Base-by-base conservation (phyloP, 2,888 invertebrate genomes). In the Unio pictorum region DNA sequence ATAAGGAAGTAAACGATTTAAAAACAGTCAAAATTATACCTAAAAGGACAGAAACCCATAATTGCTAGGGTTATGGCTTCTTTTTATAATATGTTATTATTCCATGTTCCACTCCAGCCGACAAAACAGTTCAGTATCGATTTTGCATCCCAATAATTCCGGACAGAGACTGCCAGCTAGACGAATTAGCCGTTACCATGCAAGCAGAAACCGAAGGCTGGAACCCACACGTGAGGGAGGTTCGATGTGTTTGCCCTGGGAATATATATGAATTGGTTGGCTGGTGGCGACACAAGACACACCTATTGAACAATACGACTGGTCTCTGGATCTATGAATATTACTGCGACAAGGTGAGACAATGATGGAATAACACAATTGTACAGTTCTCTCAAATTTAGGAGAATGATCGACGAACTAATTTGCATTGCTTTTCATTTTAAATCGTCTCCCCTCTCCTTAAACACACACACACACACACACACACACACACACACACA, bases 241-340 rank as follows among this genome's bases (percentile, higher is more conserved):
- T 78, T 54, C 74, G 82, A n/a, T 83, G 82, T 63, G 69, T 76
- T 64, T 83, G 82, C 64, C 76, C 75, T 56, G 68, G 72, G 64
- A 76, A 75, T 58, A 67, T 66, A 26, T 80, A 77, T 59, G 77
- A 83, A 60, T 64, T 83, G 18, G 56, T 74, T 45, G 80, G 79
- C 28, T 83, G 82, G 82, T 77, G 75, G 75, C 67, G 75, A 54
- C 73, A 77, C 61, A 71, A 69, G 1, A 64, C 70, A 15, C 71
- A 69, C 17, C 71, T 63, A 64, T 61, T 68, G n/a, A 68, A 71
- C 61, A 77, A 77, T 63, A 69, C 57, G 26, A 77, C 77, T 1
- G 71, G 68, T 0, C 68, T 75, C 55, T 83, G 82, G 82, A 79
- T 80, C 54, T 83, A 82, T 59, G 79, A 76, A 69, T 83, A 83